Conservation (phyloP, 2,113 vertebrate species). For the Cyanoderma ruficeps region DNA sequence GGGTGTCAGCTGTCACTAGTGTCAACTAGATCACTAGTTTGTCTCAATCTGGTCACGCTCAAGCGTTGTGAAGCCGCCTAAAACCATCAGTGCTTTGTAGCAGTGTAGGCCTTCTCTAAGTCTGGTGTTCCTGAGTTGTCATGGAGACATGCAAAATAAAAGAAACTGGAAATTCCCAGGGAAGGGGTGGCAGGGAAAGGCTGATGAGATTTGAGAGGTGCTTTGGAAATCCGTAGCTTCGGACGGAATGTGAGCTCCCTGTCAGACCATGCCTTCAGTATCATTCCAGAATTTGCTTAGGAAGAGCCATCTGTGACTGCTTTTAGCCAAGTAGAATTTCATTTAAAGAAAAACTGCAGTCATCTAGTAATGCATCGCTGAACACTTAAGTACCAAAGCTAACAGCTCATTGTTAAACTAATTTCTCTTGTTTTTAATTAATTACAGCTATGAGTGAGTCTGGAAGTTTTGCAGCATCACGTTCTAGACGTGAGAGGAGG, state of each 20-base stretch:
- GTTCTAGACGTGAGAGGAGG: conserved; percentile 89
- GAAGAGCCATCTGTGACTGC: neutral
- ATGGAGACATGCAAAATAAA: conserved; percentile 49
- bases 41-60: neutral
- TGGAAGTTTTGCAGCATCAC: conserved; percentile 78
- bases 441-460: conserved; percentile 58
- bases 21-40: fast-evolving
- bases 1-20: neutral
- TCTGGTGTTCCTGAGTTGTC: conserved; percentile 20
- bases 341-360: neutral
- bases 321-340: neutral
- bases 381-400: neutral
- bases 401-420: neutral
- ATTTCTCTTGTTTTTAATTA: neutral
- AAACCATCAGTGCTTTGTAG: neutral
- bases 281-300: neutral
- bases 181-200: neutral
- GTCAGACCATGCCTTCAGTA: neutral
- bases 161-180: neutral
- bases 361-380: neutral
- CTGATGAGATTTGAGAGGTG: neutral
- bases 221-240: neutral
- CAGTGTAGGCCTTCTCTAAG: neutral
- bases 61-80: neutral
- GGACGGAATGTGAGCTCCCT: neutral